phyloP scores from a whole-genome alignment of 2,888 invertebrate species.

The Drosophila anomalata region DNA sequence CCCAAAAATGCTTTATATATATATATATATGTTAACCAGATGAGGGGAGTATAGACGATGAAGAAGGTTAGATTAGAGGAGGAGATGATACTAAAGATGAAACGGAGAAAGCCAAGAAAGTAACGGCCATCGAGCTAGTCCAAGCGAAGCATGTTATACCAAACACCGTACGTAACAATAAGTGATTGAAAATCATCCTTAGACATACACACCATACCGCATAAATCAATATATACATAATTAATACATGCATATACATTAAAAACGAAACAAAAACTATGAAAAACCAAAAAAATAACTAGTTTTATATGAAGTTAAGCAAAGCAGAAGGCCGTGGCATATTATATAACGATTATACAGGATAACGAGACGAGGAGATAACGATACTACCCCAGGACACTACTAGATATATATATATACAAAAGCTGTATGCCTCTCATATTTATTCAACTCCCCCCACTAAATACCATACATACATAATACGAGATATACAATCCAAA shows the following conservation, averaged over 20 bases:
- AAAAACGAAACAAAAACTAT: constrained; percentile 7
- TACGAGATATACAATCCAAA: constrained; percentile 2
- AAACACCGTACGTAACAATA: constrained; percentile 83
- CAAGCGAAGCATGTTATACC: constrained; percentile 72
- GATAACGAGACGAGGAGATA: constrained; percentile 16
- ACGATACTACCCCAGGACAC: constrained; percentile 33
- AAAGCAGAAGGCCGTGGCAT: constrained; percentile 33
- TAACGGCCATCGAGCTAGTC: constrained; percentile 48
- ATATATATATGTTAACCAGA: constrained; percentile 34
- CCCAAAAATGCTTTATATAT: constrained; percentile 58
- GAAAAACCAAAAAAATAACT: constrained; percentile 23
- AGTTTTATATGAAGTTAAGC: constrained; percentile 48
- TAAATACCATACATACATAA: constrained; percentile 24
- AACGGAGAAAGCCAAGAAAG: constrained; percentile 21
- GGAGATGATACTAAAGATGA: constrained; percentile 16
- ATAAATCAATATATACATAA: constrained; percentile 50
- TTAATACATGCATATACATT: constrained; percentile 41
- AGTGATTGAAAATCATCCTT: constrained; percentile 82
- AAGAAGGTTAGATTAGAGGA: constrained; percentile 6
- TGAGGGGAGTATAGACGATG: constrained; percentile 12
- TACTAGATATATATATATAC: constrained; percentile 3
- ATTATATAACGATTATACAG: constrained; percentile 40
- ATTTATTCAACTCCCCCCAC: background rate
- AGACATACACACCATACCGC: constrained; percentile 60
- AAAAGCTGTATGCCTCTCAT: constrained; percentile 1